A percentile compares a stretch with the other conserved stretches of the same genome.
Conservation (phyloP, 2,797 vertebrate species). For the Furcifer pardalis region DNA sequence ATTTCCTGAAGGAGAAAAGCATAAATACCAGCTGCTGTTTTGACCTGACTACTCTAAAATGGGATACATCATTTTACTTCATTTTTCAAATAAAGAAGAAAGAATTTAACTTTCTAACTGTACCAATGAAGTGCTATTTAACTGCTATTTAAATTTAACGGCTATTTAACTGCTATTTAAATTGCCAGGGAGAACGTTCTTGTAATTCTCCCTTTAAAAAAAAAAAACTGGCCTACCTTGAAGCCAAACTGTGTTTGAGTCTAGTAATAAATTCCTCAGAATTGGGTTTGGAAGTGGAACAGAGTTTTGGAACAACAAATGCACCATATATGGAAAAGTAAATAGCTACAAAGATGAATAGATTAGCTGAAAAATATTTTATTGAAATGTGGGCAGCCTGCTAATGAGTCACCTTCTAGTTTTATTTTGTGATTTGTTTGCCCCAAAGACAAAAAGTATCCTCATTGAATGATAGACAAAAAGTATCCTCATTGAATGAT, state of each 20-base stretch:
- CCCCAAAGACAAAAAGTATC: too few species aligned
- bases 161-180: background rate
- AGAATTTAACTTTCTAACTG: slow-evolving; percentile 32
- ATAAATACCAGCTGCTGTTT: slow-evolving; percentile 64
- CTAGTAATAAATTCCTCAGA: background rate
- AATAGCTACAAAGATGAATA: background rate
- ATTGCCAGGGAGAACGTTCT: background rate
- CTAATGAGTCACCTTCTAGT: background rate
- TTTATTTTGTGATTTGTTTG: background rate
- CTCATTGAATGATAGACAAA: too few species aligned
- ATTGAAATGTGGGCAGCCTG: background rate
- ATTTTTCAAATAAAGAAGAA: slow-evolving; percentile 3
- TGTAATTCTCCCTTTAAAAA: background rate
- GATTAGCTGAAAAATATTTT: background rate
- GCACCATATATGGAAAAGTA: background rate
- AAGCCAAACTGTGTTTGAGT: background rate
- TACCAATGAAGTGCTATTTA: slow-evolving; percentile 17
- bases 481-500: too few species aligned
- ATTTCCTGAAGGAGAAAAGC: slow-evolving; percentile 44
- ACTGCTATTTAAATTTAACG: too few species aligned
- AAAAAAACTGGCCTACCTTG: fast-evolving
- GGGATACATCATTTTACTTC: slow-evolving; percentile 31
- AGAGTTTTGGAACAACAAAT: background rate
- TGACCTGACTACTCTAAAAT: slow-evolving; percentile 35
- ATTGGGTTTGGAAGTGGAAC: background rate